Conservation (phyloP, 2,888 invertebrate species). For the Pterostichus madidus region DNA sequence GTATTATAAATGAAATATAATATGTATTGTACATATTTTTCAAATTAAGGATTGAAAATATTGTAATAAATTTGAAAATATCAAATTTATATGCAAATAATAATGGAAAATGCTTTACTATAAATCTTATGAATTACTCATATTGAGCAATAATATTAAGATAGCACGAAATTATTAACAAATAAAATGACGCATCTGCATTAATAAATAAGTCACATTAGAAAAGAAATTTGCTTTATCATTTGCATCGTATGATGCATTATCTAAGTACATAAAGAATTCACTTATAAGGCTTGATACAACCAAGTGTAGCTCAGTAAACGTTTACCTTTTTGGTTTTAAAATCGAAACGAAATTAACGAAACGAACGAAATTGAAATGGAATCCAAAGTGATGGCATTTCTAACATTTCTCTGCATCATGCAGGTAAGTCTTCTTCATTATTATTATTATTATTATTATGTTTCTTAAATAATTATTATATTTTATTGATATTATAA, state of each 20-base stretch:
- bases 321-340: slow-evolving; percentile 12
- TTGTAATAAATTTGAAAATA: too few relatives aligned
- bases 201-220: neutral
- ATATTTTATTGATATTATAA: neutral
- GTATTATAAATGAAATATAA: too few relatives aligned
- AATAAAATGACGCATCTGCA: neutral
- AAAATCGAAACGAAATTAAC: slow-evolving; percentile 24
- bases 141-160: neutral
- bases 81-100: too few relatives aligned
- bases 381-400: slow-evolving; percentile 48
- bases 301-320: neutral
- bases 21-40: too few relatives aligned
- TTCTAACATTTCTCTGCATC: slow-evolving; percentile 27
- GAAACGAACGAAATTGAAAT: slow-evolving; percentile 57
- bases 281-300: too few relatives aligned
- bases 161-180: neutral
- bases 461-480: too few relatives aligned
- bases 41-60: too few relatives aligned
- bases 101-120: too few relatives aligned
- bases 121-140: too few relatives aligned
- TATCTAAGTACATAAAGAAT: slow-evolving; percentile 14
- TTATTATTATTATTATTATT: neutral
- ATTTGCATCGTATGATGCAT: slow-evolving; percentile 38
- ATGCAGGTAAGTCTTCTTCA: slow-evolving; percentile 36
- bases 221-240: slow-evolving; percentile 11